Base-by-base conservation (phyloP, 1,140 invertebrate genomes). In the Philopotamus ludificatus region DNA sequence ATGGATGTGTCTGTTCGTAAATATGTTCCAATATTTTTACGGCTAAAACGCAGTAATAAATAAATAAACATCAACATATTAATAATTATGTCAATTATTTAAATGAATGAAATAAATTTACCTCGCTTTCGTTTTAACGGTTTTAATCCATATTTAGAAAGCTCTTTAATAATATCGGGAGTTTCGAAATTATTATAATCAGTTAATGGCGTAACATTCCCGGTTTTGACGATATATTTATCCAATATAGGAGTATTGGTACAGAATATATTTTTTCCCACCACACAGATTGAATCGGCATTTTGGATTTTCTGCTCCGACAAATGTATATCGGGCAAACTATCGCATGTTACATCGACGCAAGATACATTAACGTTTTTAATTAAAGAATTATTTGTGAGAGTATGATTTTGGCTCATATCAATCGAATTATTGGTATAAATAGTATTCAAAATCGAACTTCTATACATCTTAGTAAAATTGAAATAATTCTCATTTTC, bases 121-220 rank as follows among this genome's bases (percentile, higher is more conserved):
- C 79, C 80, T 79, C 79, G 75, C 75, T 78, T 78, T 51, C 83
- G 72, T 76, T 83, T 85, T 26, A 85, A 76, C 51, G 80, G 79
- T 73, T 83, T 85, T n/a, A 85, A 71, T 16, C 83, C 83, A 75
- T 81, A 82, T 74, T 82, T 83, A 28, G 82, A 75, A 39, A 85
- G 71, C 71, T 84, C 81, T 63, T 74, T 76, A 67, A 76, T 73
- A 42, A 81, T 79, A 67, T 76, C 74, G 2, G 83, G 83, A 21
- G 79, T 79, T 42, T 77, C 72, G 81, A 85, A 80, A 10, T 72
- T 63, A 69, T 75, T 77, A 70, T 80, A 85, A 76, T 83, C 73
- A n/a, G 72, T 60, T 74, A 82, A 79, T 4, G 83, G 83, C 12
- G 82, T 84, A 2, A 84, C 75, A 70, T 82, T 72, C 51, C 72